Evolutionary conservation across 2,797 vertebrate genomes (phyloP).

Genomic region (Pitangus sulphuratus): DNA sequence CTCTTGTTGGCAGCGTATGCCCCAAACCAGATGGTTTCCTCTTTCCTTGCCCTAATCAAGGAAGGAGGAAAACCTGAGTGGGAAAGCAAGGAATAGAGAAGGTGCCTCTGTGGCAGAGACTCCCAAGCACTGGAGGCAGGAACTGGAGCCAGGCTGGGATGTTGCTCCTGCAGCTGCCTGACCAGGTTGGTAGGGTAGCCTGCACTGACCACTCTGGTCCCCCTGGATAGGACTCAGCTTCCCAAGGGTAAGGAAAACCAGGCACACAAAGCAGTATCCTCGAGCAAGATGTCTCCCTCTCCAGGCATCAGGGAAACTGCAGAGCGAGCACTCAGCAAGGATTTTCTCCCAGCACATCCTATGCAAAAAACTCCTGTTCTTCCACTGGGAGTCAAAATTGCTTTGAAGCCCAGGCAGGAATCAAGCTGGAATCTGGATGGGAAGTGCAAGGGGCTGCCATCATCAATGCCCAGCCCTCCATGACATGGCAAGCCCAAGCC

Average conservation of each 20-base stretch:
- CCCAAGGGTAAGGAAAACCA: background rate
- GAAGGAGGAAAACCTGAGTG: background rate
- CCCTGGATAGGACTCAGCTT: background rate
- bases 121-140: background rate
- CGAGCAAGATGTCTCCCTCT: background rate
- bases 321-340: background rate
- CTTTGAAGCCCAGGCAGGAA: background rate
- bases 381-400: background rate
- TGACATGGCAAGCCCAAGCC: background rate
- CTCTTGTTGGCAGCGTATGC: fast-evolving
- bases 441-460: background rate
- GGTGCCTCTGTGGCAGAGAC: background rate
- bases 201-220: background rate
- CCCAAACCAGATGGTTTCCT: background rate
- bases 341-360: background rate
- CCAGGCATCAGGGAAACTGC: background rate
- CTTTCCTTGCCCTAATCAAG: background rate
- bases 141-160: background rate
- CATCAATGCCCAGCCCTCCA: background rate
- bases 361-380: background rate
- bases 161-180: background rate
- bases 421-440: background rate
- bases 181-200: background rate
- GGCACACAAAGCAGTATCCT: background rate
- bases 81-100: background rate